A percentile compares a stretch with the other conserved stretches of the same genome.
Evolutionary conservation across 2,113 vertebrate genomes (phyloP).

Genomic region (Alethe diademata): DNA sequence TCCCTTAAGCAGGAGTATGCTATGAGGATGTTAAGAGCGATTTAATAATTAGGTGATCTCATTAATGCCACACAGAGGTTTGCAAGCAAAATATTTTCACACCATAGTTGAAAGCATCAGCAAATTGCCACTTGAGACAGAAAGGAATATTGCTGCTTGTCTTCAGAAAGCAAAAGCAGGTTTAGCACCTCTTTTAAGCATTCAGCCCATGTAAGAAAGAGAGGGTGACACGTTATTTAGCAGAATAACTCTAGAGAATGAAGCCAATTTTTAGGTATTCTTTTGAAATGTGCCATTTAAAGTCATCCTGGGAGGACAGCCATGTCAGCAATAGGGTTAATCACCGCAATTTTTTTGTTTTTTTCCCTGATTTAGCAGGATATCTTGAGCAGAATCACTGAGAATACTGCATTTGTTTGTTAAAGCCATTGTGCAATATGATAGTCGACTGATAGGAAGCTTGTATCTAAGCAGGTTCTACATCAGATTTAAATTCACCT

Average conservation of each 20-base stretch:
- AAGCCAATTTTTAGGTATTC: not conserved
- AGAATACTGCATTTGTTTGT: not conserved
- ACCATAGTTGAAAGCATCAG: not conserved
- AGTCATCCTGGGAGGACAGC: not conserved
- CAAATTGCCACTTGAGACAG: not conserved
- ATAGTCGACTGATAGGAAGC: not conserved
- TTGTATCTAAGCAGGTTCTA: not conserved
- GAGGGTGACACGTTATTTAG: not conserved
- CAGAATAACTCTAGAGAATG: not conserved
- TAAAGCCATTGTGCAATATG: not conserved
- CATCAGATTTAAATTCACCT: not conserved
- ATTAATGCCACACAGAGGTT: not conserved
- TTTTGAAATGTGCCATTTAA: not conserved
- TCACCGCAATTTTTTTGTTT: not conserved
- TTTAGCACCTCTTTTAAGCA: not conserved
- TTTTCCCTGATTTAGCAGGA: not conserved
- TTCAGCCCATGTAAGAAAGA: not conserved
- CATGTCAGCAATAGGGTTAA: not conserved
- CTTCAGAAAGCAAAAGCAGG: not conserved
- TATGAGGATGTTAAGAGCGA: not conserved
- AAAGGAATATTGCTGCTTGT: not conserved
- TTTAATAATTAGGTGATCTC: not conserved
- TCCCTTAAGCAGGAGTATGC: not conserved
- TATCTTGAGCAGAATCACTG: not conserved
- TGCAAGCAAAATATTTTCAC: slow-evolving; percentile 3